Evolutionary conservation across 2,888 invertebrate genomes (phyloP).

Genomic region (Dicroscelio sp.): DNA sequence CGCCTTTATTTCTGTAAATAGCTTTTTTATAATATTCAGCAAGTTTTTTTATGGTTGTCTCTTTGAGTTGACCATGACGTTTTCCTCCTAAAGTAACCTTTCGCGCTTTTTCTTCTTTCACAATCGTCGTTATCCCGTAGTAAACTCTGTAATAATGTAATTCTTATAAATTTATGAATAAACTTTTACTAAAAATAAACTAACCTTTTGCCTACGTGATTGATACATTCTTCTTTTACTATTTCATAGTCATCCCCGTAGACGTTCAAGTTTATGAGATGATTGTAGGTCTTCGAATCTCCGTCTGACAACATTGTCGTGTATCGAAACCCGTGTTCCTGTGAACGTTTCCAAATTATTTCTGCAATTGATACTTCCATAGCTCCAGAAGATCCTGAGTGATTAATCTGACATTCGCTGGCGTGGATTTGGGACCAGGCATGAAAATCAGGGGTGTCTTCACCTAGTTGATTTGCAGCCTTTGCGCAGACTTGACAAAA

Average conservation of each 20-base stretch:
- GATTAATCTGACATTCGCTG: constrained; percentile 37
- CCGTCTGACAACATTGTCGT: no score
- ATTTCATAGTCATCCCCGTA: constrained; percentile 61
- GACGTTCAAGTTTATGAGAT: constrained; percentile 58
- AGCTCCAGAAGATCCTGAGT: constrained; percentile 58
- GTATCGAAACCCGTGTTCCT: constrained; percentile 56
- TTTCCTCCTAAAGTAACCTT: constrained; percentile 56
- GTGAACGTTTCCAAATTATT: constrained; percentile 71
- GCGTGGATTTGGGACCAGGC: constrained; percentile 76
- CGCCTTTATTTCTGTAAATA: constrained; percentile 54
- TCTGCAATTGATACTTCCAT: constrained; percentile 74
- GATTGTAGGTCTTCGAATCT: constrained; percentile 65
- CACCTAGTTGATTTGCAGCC: constrained; percentile 40
- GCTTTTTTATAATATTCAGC: constrained; percentile 62
- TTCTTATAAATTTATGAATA: not conserved
- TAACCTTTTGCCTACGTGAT: constrained; percentile 73
- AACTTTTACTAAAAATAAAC: constrained; percentile 15
- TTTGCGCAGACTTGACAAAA: constrained; percentile 75
- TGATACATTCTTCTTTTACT: constrained; percentile 75
- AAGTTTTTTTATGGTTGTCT: constrained; percentile 41
- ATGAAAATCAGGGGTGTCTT: constrained; percentile 68
- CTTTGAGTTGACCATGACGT: constrained; percentile 49
- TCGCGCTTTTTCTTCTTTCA: constrained; percentile 40
- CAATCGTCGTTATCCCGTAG: constrained; percentile 24
- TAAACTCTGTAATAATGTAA: constrained; percentile 48